phyloP scores from a whole-genome alignment of 2,797 vertebrate genomes.

The Merluccius polli region DNA sequence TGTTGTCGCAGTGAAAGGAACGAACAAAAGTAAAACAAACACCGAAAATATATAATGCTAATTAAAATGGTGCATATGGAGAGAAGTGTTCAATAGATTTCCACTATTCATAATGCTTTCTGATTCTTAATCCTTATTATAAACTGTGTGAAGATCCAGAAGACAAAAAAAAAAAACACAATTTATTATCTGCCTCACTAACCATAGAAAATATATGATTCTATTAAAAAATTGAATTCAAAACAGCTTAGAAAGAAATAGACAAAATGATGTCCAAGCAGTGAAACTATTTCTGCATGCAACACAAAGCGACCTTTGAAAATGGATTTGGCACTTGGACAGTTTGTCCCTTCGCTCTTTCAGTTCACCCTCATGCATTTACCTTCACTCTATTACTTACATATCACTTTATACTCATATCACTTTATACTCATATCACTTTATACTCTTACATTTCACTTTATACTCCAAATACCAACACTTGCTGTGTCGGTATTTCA shows the following conservation, averaged over 20 bases:
- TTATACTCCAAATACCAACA: too few species aligned
- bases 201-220: background rate
- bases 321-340: background rate
- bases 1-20: slow-evolving; percentile 14
- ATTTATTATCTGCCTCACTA: background rate
- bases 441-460: background rate
- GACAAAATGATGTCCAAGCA: background rate
- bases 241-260: background rate
- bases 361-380: background rate
- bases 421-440: background rate
- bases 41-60: background rate
- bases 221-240: background rate
- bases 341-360: background rate
- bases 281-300: background rate
- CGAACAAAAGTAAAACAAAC: background rate
- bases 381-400: background rate
- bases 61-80: background rate
- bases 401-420: background rate
- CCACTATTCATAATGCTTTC: background rate
- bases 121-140: background rate
- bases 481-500: slow-evolving; percentile 40
- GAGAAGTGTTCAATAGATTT: background rate
- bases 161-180: background rate
- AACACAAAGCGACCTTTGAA: background rate
- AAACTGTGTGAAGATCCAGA: background rate